Evolutionary conservation across 2,113 vertebrate genomes (phyloP), one percentile per base, ranked within the genome.

Genomic region (Vulpes lagopus): DNA sequence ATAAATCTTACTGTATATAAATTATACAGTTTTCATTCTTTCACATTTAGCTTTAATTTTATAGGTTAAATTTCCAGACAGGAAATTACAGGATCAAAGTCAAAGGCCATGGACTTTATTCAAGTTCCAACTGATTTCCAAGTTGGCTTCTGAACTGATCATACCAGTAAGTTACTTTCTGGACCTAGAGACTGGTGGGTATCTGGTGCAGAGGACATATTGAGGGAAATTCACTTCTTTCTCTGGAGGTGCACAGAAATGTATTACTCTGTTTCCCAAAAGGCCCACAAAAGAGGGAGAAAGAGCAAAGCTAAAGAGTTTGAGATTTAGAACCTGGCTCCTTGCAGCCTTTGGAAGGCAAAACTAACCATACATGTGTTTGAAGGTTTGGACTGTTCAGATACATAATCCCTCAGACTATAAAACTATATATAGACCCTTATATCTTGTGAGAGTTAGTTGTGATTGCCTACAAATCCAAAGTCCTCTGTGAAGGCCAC

Each of bases 21-120:
- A 67, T 10, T 19, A 69, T 17, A 69, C 16, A 69, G n/a, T 69
- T 69, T 69, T 69, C n/a, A 82, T 96, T 64, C 78, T 91, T 93
- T 93, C 38, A 84, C 8, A 19, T 15, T 94, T 53, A 87, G 17
- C 57, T 96, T 97, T 80, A 79, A 88, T 88, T 91, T 88, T 80
- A 88, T 38, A 84, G 62, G 69, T 35, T 62, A 25, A 49, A 59
- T 73, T 76, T 92, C 43, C 64, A 95, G 67, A 92, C 8, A 19
- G 65, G 65, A 97, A 80, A 94, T 74, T 62, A 91, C 6, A 91
- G 35, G 35, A 51, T 85, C 20, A 32, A 73, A 87, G 35, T 94
- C 27, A 91, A 95, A 89, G 35, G 27, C n/a, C 25, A 17, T 0
- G 32, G 43, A 51, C 8, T 83, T 95, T 35, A 64, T 43, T 92